Percentiles rank a stretch among this genome's conserved stretches.
Evolutionary conservation across 2,797 vertebrate genomes (phyloP).

Genomic region (Dipus sagitta): DNA sequence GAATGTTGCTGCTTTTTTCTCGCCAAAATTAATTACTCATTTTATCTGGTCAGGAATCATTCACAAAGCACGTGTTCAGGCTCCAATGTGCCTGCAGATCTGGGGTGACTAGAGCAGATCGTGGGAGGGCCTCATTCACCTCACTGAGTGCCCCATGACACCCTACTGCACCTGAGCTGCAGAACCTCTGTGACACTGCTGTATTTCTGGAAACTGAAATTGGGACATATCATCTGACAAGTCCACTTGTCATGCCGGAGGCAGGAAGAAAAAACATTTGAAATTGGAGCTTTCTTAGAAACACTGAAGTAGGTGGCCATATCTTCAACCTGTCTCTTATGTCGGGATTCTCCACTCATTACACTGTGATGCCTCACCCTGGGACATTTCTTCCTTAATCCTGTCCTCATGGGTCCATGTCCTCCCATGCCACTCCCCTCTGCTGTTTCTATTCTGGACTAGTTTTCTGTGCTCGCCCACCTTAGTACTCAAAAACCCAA

Average conservation of each 20-base stretch:
- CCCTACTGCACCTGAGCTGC: neutral
- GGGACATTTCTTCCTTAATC: neutral
- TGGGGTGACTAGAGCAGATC: neutral
- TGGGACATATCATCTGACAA: constrained; percentile 29
- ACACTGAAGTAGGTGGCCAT: neutral
- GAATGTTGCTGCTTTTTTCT: constrained; percentile 1
- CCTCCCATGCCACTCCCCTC: neutral
- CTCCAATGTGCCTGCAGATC: neutral
- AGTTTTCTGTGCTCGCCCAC: neutral
- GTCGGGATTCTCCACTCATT: neutral
- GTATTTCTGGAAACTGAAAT: constrained; percentile 75
- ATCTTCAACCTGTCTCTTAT: neutral
- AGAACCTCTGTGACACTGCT: neutral
- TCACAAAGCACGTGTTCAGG: neutral
- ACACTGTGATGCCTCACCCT: accelerated
- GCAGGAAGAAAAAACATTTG: constrained; percentile 12
- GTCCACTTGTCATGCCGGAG: constrained; percentile 24
- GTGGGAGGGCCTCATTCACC: neutral
- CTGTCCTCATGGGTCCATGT: neutral
- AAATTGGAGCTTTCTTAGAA: constrained; percentile 40
- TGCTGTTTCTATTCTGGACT: neutral
- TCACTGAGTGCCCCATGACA: neutral
- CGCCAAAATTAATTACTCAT: neutral
- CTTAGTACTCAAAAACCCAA: neutral
- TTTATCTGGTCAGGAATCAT: neutral